These are phyloP conservation scores for Phengaris arion DNA, from an alignment of 2,888 invertebrate genomes.

Conservation along the genomic window DNA sequence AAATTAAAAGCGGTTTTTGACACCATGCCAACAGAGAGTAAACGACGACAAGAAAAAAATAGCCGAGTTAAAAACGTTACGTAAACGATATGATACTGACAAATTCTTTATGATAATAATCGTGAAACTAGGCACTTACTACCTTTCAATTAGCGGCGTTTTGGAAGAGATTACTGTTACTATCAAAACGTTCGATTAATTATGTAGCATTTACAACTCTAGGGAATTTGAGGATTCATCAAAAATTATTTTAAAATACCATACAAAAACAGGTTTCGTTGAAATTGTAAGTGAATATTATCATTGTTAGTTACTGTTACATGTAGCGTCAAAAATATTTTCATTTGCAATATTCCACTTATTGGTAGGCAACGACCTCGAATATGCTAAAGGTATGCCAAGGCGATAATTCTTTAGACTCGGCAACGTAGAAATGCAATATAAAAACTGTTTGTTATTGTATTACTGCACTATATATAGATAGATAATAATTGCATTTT, in stretches of 20 bases:
- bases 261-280: neutral
- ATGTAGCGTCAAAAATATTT: neutral
- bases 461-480: neutral
- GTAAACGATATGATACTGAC: constrained; percentile 39
- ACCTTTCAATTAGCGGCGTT: neutral
- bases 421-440: constrained; percentile 44
- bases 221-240: neutral
- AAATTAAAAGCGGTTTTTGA: constrained; percentile 57
- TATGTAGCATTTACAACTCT: neutral
- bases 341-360: constrained; percentile 46
- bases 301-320: neutral
- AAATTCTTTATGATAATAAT: constrained; percentile 41
- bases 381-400: constrained; percentile 61
- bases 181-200: neutral
- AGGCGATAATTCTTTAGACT: constrained; percentile 57
- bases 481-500: neutral
- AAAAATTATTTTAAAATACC: too few relatives aligned
- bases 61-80: constrained; percentile 66
- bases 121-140: neutral
- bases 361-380: constrained; percentile 63
- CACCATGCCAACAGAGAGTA: constrained; percentile 62
- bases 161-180: neutral
- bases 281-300: neutral
- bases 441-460: constrained; percentile 5
- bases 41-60: constrained; percentile 72